Evolutionary conservation across 2,888 invertebrate species (phyloP).

Genomic region (Callyntrura guangdongensis): DNA sequence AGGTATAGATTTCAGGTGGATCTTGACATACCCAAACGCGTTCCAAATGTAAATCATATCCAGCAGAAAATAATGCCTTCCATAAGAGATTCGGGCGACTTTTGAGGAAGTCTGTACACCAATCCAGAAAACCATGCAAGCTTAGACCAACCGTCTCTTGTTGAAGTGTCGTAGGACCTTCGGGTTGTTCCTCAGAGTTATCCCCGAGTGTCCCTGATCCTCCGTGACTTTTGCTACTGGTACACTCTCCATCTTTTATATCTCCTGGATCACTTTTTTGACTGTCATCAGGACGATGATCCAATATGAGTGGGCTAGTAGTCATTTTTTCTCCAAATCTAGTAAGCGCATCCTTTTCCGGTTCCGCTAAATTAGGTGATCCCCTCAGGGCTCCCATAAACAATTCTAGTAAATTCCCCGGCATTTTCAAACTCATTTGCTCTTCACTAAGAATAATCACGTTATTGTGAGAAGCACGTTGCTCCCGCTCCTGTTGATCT

Average conservation of each 20-base stretch:
- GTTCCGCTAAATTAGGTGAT: background rate
- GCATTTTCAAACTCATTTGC: slow-evolving; percentile 36
- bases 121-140: slow-evolving; percentile 64
- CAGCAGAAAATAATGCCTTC: slow-evolving; percentile 67
- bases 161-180: background rate
- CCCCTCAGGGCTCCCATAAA: slow-evolving; percentile 59
- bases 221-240: background rate
- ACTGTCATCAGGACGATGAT: background rate
- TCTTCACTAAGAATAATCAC: slow-evolving; percentile 46
- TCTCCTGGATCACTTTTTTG: background rate
- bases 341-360: slow-evolving; percentile 49
- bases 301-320: background rate
- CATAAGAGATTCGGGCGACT: slow-evolving; percentile 53
- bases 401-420: slow-evolving; percentile 60
- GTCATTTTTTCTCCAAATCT: slow-evolving; percentile 68
- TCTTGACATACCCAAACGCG: slow-evolving; percentile 54
- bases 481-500: background rate
- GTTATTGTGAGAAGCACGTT: background rate
- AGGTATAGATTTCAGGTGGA: slow-evolving; percentile 21
- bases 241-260: background rate
- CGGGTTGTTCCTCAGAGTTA: background rate
- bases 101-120: slow-evolving; percentile 60
- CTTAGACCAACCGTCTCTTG: slow-evolving; percentile 29
- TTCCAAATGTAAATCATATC: slow-evolving; percentile 71
- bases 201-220: background rate